Percentiles rank a stretch among this genome's conserved stretches.
Evolutionary conservation across 2,888 invertebrate genomes (phyloP).

Genomic region (Acronicta leporina): DNA sequence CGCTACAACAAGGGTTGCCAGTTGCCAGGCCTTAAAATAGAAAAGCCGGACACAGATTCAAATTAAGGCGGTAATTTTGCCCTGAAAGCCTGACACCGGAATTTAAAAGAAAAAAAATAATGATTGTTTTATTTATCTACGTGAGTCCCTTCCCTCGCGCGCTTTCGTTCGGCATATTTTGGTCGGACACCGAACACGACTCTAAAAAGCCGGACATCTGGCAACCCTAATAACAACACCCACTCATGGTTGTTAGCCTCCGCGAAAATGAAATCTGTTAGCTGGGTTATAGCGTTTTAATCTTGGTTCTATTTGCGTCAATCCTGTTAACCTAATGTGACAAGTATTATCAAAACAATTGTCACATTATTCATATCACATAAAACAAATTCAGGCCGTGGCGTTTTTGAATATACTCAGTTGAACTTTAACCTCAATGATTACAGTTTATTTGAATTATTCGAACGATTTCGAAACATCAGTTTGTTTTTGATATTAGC

Average conservation of each 20-base stretch:
- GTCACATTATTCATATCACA: conserved; percentile 27
- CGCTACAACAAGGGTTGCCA: too few relatives aligned
- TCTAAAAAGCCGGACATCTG: too few relatives aligned
- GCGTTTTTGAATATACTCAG: conserved; percentile 18
- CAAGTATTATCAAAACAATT: conserved; percentile 43
- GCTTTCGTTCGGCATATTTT: too few relatives aligned
- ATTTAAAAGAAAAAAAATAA: too few relatives aligned
- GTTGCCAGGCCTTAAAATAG: too few relatives aligned
- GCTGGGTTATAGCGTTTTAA: conserved; percentile 23
- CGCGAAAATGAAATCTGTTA: conserved; percentile 24
- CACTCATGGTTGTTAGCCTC: conserved; percentile 19
- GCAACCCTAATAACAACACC: too few relatives aligned
- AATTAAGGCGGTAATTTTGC: too few relatives aligned
- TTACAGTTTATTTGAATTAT: conserved; percentile 28
- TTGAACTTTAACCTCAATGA: conserved; percentile 33
- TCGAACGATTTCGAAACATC: conserved; percentile 31
- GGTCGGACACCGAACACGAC: too few relatives aligned
- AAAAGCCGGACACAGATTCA: too few relatives aligned
- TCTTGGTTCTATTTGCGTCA: conserved; percentile 38
- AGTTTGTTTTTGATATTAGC: conserved; percentile 8
- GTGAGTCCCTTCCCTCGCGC: too few relatives aligned
- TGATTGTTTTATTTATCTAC: too few relatives aligned
- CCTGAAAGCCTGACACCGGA: too few relatives aligned
- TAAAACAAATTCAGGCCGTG: conserved; percentile 15
- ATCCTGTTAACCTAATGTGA: conserved; percentile 28